phyloP scores from a whole-genome alignment of 2,113 vertebrate genomes.

The Perca schrenkii region DNA sequence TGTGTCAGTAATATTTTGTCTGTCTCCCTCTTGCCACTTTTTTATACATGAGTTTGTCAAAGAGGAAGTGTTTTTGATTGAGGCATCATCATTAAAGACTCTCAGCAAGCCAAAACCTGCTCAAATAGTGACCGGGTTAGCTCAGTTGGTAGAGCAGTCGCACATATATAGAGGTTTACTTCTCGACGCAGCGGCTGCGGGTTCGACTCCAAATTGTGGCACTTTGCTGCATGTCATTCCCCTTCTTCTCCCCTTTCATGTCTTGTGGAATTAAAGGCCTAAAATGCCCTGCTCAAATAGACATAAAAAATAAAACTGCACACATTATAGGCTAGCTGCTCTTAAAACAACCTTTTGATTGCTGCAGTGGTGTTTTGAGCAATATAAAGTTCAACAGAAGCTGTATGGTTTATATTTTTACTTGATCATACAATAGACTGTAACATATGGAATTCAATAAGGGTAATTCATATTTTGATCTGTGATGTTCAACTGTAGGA shows the following conservation, averaged over 20 bases:
- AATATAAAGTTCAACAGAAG: background rate
- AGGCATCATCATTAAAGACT: slow-evolving; percentile 30
- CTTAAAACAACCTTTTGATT: background rate
- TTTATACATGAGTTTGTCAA: slow-evolving; percentile 14
- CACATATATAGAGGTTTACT: no score
- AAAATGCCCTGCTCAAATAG: background rate
- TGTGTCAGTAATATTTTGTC: background rate
- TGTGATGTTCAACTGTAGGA: no score
- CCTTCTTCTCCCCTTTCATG: no score
- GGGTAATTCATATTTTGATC: no score
- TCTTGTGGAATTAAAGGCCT: no score
- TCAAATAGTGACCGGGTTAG: background rate
- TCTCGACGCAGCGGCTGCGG: no score
- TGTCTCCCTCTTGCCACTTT: slow-evolving; percentile 1
- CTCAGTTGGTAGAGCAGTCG: no score
- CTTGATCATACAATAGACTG: background rate
- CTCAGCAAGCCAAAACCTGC: slow-evolving; percentile 27
- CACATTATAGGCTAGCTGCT: background rate
- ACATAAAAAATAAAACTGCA: background rate
- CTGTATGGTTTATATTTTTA: background rate
- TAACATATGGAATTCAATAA: background rate
- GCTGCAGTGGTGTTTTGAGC: background rate
- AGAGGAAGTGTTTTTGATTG: slow-evolving; percentile 12
- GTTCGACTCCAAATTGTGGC: no score
- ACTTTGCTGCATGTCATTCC: no score